phyloP scores from a whole-genome alignment of 2,113 vertebrate genomes.

The Potamarius usumacintae region DNA sequence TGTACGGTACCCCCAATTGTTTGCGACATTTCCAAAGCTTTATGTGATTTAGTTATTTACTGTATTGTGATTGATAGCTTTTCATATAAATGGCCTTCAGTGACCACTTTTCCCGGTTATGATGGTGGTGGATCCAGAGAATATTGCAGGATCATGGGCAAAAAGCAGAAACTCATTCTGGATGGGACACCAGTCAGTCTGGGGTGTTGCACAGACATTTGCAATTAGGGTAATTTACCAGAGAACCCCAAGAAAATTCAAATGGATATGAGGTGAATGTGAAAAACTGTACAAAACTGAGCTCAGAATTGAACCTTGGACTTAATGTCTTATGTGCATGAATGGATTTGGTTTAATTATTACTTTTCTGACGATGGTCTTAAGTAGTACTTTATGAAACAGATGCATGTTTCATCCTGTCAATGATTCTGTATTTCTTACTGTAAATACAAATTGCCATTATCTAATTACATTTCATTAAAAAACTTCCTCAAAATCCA shows the following conservation, averaged over 20 bases:
- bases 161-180: neutral
- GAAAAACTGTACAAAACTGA: neutral
- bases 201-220: neutral
- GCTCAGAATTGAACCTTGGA: neutral
- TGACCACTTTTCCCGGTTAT: neutral
- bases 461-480: neutral
- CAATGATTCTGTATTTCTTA: no score
- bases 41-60: neutral
- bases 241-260: neutral
- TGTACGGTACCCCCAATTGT: neutral
- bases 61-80: neutral
- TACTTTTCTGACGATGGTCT: neutral
- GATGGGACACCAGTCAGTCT: neutral
- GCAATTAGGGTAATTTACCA: neutral
- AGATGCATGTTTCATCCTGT: no score
- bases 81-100: neutral
- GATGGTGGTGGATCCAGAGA: neutral
- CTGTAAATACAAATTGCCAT: neutral
- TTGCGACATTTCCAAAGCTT: neutral
- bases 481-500: no score
- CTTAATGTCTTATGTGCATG: no score
- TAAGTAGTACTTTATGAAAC: no score
- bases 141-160: neutral
- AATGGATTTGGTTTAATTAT: no score
- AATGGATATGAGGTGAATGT: neutral